Percentiles rank a stretch among this genome's conserved stretches.
Conservation (phyloP, 2,113 vertebrate genomes). For the Phyllostomus discolor region DNA sequence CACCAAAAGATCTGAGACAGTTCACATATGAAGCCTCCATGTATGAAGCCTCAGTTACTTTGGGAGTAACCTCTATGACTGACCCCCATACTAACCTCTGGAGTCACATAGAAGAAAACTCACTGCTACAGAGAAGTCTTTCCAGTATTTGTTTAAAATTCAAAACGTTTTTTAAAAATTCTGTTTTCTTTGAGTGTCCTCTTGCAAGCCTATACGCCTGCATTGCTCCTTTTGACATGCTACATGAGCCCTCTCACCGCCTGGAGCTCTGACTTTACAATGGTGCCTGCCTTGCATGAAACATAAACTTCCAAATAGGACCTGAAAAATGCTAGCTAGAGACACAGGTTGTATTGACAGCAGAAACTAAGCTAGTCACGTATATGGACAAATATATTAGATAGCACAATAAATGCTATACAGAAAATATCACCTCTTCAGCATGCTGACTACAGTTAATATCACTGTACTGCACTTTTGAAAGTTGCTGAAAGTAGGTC, state of each 20-base stretch:
- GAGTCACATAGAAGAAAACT: not conserved
- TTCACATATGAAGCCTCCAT: not conserved
- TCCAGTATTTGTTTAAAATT: not conserved
- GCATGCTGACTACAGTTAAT: not conserved
- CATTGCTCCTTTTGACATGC: not conserved
- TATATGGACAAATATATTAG: not conserved
- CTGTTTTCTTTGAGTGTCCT: not conserved
- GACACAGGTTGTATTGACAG: not conserved
- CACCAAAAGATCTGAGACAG: not conserved
- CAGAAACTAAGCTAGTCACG: not conserved
- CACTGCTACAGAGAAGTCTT: not conserved
- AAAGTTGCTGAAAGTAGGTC: not conserved
- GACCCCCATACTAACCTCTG: not conserved
- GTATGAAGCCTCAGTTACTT: not conserved
- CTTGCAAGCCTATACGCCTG: not conserved
- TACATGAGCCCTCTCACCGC: not conserved
- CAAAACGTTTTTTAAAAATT: not conserved
- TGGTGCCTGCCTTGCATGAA: not conserved
- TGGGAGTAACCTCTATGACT: not conserved
- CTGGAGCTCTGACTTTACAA: not conserved
- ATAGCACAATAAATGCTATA: not conserved
- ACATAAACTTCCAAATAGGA: not conserved
- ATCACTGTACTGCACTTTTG: not conserved
- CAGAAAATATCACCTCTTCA: not conserved
- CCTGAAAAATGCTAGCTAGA: not conserved